These are phyloP conservation scores for western clawed frog (Xenopus tropicalis) DNA, from an alignment of 2,113 vertebrate species.

Conservation along the genomic window UCB_Xtro_10.0 CM004450.2:90907501-90908000, in stretches of 20 bases:
- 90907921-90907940: constrained; percentile 91
- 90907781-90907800: constrained; percentile 75
- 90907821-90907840: constrained; percentile 89
- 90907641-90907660: constrained; percentile 99
- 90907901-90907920: constrained; percentile 95
- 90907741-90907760: constrained; percentile 74
- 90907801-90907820: constrained; percentile 79
- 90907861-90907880: constrained; percentile 90
- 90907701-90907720: constrained; percentile 87
- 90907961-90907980: constrained; percentile 92
- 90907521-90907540: too few relatives aligned
- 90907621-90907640: constrained; percentile 96
- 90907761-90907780: constrained; percentile 83
- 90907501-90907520: too few relatives aligned
- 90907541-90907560: too few relatives aligned
- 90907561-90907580: too few relatives aligned
- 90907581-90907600: background rate
- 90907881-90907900: constrained; percentile 86
- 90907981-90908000: constrained; percentile 89
- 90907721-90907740: constrained; percentile 62
- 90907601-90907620: background rate
- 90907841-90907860: constrained; percentile 91
- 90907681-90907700: constrained; percentile 91
- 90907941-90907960: constrained; percentile 96
- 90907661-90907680: constrained; percentile 93